A percentile compares a stretch with the other conserved stretches of the same genome.
Conservation (phyloP, 2,113 vertebrate species). For the Sinocyclocheilus anophthalmus region DNA sequence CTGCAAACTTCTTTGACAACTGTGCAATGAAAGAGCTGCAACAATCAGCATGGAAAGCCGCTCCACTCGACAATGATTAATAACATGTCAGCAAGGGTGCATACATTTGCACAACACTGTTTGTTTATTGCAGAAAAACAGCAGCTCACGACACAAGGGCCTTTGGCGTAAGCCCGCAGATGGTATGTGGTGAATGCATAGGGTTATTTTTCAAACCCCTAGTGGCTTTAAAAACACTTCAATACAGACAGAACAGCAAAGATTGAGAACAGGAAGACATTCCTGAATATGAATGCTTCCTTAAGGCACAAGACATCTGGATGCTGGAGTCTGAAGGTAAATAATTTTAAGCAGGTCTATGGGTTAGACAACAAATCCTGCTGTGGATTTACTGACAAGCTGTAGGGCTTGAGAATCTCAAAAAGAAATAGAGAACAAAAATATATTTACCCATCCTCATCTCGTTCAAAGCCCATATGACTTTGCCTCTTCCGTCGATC, state of each 20-base stretch:
- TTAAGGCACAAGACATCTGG: conserved; percentile 30
- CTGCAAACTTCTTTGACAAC: background rate
- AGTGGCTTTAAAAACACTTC: conserved; percentile 33
- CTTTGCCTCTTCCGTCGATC: background rate
- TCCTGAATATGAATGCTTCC: conserved; percentile 23
- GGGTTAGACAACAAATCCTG: background rate
- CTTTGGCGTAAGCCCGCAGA: conserved; percentile 34
- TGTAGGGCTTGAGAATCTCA: background rate
- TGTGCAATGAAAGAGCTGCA: background rate
- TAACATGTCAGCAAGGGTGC: conserved; percentile 23
- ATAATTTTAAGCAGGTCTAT: conserved; percentile 16
- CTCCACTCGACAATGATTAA: conserved; percentile 24
- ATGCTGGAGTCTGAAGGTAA: conserved; percentile 17
- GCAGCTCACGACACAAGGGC: background rate
- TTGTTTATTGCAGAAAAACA: conserved; percentile 14
- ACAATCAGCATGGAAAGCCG: background rate
- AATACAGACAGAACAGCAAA: conserved; percentile 8
- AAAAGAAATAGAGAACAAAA: background rate
- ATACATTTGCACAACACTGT: conserved; percentile 4
- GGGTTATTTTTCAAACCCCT: conserved; percentile 27
- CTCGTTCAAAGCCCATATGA: background rate
- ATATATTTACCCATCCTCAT: background rate
- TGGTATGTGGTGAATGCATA: conserved; percentile 14
- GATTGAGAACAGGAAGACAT: background rate
- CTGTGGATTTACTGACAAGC: background rate